Evolutionary conservation across 2,888 invertebrate species (phyloP), one percentile per base, ranked within the genome.

Genomic region (Endomychus coccineus): DNA sequence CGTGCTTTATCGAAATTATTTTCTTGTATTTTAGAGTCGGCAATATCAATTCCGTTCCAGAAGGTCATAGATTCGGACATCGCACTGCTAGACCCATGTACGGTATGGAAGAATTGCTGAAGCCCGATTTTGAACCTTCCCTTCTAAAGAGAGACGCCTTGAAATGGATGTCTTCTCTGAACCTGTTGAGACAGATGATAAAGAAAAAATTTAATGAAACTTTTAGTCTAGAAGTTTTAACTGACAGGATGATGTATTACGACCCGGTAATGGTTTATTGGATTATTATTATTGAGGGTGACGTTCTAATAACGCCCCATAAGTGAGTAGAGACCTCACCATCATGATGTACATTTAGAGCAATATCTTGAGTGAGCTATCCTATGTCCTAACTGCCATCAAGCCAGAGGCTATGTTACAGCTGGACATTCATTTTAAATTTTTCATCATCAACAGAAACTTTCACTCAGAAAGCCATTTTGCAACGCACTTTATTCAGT

Each of bases 11-110:
- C 13, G 13, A 12, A 22, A 25, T 34, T 12, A 15, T 40, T 3
- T 33, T 39, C 14, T 22, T 16, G 27, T 7, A 40, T 52, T 54
- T 38, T 38, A 62, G 61, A 17, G 70, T 71, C 51, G 54, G 71
- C 23, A 74, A 73, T 46, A 64, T 70, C 23, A 51, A 49, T 6
- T 54, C 61, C 34, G 67, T 75, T 2, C 71, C 71, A 1, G 46
- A 65, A 40, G 71, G 68, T n/a, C 64, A 66, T 43, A 40, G 60
- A 14, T 75, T 71, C 49, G 75, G 75, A 1, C 67, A 55, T 27
- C 54, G 67, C 3, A 36, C 41, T 6, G 36, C 45, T 11, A 59
- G 61, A 16, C 60, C 62, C 14, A 60, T 69, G 3, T 71, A 67
- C 42, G 69, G 67, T 34, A 51, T 73, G 2, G 64, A 62, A 14